Percentiles rank a stretch among this genome's conserved stretches.
These are phyloP conservation scores for Atrichornis clamosus DNA, from an alignment of 2,113 vertebrate genomes.

Conservation along the genomic window DNA sequence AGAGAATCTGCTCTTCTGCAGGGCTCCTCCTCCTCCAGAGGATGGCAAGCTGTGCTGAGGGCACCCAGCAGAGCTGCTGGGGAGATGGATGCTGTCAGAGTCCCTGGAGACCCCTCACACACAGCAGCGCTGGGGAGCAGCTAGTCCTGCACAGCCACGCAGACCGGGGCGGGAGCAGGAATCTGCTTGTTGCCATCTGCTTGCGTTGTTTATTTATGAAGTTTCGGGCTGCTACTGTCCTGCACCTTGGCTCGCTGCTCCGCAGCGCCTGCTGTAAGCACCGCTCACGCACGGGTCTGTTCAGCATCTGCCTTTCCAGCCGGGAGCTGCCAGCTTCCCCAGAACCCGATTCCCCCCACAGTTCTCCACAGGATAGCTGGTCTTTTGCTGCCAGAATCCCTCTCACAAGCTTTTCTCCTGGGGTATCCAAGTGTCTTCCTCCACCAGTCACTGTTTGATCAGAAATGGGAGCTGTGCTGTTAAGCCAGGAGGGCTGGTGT, in stretches of 20 bases:
- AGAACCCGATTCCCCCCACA: neutral
- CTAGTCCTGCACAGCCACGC: fast-evolving
- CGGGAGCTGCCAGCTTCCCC: neutral
- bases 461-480: neutral
- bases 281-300: neutral
- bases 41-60: fast-evolving
- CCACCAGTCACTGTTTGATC: neutral
- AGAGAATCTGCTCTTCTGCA: neutral
- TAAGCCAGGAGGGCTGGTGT: neutral
- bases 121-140: neutral
- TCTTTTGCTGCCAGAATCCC: neutral
- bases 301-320: neutral
- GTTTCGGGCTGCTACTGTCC: constrained; percentile 5
- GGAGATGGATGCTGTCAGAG: fast-evolving
- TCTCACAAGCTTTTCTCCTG: neutral
- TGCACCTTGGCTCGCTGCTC: constrained; percentile 5
- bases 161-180: neutral
- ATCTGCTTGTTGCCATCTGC: neutral
- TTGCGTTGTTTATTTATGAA: neutral
- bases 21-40: neutral
- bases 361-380: neutral
- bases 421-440: neutral
- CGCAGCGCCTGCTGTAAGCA: neutral
- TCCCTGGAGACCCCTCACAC: fast-evolving
- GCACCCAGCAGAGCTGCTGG: neutral